Evolutionary conservation across 2,797 vertebrate species (phyloP).

Genomic region (Naso thynnoides): DNA sequence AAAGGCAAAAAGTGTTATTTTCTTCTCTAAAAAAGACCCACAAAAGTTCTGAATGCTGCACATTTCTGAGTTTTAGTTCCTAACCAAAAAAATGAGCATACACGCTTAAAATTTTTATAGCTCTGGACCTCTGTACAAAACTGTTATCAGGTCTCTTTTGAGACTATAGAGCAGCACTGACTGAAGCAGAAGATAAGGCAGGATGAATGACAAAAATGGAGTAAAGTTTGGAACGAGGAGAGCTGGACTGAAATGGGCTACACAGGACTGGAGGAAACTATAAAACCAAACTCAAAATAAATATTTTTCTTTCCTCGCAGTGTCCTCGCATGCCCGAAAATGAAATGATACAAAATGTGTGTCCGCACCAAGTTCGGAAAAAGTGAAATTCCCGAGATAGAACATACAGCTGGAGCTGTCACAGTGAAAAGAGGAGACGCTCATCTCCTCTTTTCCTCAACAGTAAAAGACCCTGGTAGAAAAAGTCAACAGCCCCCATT

Average conservation of each 20-base stretch:
- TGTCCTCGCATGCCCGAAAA: constrained; percentile 28
- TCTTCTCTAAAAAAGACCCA: background rate
- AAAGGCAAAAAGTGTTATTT: background rate
- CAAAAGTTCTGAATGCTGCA: constrained; percentile 3
- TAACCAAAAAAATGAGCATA: background rate
- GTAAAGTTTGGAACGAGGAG: background rate
- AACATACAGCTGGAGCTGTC: constrained; percentile 51
- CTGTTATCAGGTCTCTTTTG: background rate
- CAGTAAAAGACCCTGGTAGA: constrained; percentile 45
- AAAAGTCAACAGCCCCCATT: constrained; percentile 61
- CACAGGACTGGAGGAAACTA: constrained; percentile 6
- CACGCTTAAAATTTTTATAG: background rate
- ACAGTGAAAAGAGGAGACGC: constrained; percentile 25
- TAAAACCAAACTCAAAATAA: constrained; percentile 15
- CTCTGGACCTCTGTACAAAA: background rate
- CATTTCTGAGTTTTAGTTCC: background rate
- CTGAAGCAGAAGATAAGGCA: background rate
- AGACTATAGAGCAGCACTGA: constrained; percentile 4
- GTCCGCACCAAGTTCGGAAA: constrained; percentile 34
- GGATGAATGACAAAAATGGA: constrained; percentile 13
- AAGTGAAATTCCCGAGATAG: constrained; percentile 51
- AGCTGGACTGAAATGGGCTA: constrained; percentile 1
- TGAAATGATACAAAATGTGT: constrained; percentile 30
- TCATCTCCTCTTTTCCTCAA: constrained; percentile 48
- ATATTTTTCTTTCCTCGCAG: constrained; percentile 12